phyloP scores from a whole-genome alignment of 1,140 invertebrate genomes.

The Antheraea mylitta region DNA sequence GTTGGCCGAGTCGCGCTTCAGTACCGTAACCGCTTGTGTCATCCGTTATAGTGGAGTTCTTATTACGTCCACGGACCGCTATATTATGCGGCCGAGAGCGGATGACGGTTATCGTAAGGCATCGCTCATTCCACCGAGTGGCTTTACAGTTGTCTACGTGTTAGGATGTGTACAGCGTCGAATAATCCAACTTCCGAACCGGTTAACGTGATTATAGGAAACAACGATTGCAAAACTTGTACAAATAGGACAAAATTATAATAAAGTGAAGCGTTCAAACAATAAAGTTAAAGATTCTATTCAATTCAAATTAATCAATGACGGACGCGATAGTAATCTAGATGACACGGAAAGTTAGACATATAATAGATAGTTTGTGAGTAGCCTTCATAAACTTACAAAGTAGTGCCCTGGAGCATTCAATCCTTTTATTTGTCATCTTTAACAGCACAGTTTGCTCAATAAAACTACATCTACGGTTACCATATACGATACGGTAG shows the following conservation, averaged over 20 bases:
- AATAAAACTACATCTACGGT: neutral
- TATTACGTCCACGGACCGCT: conserved; percentile 55
- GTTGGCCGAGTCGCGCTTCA: conserved; percentile 20
- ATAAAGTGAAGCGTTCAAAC: conserved; percentile 11
- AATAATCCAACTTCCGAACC: neutral
- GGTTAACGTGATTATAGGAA: neutral
- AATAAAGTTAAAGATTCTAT: conserved; percentile 24
- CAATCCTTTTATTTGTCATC: neutral
- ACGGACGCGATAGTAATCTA: conserved; percentile 24
- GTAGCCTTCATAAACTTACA: neutral
- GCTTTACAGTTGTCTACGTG: neutral
- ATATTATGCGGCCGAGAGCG: conserved; percentile 42
- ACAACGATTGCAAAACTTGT: neutral
- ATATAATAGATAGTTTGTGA: neutral
- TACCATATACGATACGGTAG: neutral
- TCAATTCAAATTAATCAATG: conserved; percentile 30
- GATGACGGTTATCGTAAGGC: conserved; percentile 11
- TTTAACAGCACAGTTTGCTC: neutral
- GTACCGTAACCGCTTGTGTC: conserved; percentile 71
- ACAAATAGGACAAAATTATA: conserved; percentile 17
- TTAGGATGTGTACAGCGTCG: neutral
- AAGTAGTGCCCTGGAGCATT: neutral
- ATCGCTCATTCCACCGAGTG: neutral
- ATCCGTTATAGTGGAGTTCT: conserved; percentile 63
- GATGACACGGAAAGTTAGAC: conserved; percentile 24